phyloP scores from a whole-genome alignment of 2,888 invertebrate species.

The Drosophila neutralis region DNA sequence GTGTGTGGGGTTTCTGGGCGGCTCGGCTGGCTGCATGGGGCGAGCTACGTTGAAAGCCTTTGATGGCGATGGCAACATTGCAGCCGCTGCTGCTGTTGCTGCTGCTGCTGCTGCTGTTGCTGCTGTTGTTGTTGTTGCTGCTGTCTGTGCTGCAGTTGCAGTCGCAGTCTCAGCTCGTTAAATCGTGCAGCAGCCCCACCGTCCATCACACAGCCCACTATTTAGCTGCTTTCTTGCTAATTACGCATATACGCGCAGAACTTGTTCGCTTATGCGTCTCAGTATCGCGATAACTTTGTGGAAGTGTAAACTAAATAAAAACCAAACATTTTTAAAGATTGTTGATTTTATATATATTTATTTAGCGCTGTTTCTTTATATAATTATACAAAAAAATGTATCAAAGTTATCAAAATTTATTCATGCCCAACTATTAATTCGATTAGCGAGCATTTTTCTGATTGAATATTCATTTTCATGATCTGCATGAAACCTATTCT shows the following conservation, averaged over 20 bases:
- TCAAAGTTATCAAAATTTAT: not conserved
- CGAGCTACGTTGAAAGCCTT: slow-evolving; percentile 64
- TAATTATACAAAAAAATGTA: not conserved
- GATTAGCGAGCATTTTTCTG: not conserved
- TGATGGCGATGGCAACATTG: slow-evolving; percentile 41
- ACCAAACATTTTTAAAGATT: not conserved
- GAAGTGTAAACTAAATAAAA: not conserved
- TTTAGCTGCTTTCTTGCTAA: slow-evolving; percentile 72
- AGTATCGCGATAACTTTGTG: slow-evolving; percentile 1
- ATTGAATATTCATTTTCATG: not conserved
- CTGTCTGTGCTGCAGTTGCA: slow-evolving; percentile 15
- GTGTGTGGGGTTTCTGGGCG: slow-evolving; percentile 68
- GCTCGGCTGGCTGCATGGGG: slow-evolving; percentile 55
- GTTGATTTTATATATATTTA: not conserved
- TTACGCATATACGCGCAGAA: slow-evolving; percentile 64
- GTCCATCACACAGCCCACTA: slow-evolving; percentile 40
- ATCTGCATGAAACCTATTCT: not conserved
- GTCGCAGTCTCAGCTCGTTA: slow-evolving; percentile 69
- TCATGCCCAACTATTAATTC: not conserved
- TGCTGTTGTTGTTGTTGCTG: slow-evolving; percentile 10
- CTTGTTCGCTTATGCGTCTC: slow-evolving; percentile 38
- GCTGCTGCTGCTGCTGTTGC: slow-evolving; percentile 1
- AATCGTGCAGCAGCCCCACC: slow-evolving; percentile 56
- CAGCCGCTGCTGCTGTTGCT: slow-evolving; percentile 6
- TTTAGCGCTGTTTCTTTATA: not conserved